Base-by-base conservation (phyloP, 2,113 vertebrate genomes). In the Solenodon paradoxus region DNA sequence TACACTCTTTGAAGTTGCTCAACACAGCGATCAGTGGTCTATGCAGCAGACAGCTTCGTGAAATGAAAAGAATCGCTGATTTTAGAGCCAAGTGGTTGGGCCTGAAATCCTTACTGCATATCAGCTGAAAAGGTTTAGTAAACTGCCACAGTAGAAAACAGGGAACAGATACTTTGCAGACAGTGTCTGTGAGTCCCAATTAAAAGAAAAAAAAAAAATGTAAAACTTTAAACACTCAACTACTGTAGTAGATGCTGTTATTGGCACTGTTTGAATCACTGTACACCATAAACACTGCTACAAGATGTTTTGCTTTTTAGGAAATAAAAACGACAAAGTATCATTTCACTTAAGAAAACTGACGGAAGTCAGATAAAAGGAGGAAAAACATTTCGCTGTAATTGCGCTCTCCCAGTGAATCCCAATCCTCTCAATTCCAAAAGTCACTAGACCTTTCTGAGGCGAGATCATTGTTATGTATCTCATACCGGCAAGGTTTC, bases 341-440 rank as follows among this genome's bases (percentile, higher is more conserved):
- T 26, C 53, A 75, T 77, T 89, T 89, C 64, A 88, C 61, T 72
- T 78, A 72, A 26, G 68, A 95, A 96, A 92, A 11, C 16, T 66
- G 24, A 69, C 3, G 82, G 4, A 11, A 74, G 15, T 51, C 35
- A 83, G 40, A 8, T 42, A 24, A 66, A 81, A 30, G 94, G 26
- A 79, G 87, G 35, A 9, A 88, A 95, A 88, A 90, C n/a, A n/a
- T n/a, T n/a, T n/a, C n/a, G 30, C 28, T 68, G 10, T 17, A 79
- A 69, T 1, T 78, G 47, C 2, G 79, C n/a, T 93, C 24, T 83
- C 49, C n/a, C 45, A 87, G 69, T 61, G 40, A 72, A 79, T 24
- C 3, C 35, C 26, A 86, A 69, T 87, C n/a, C 26, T 71, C 10
- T 78, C 7, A 77, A 17, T 55, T 32, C 28, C 66, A 74, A 80